A percentile compares a stretch with the other conserved stretches of the same genome.
phyloP scores from a whole-genome alignment of 2,888 invertebrate species.

The Drosophila peninsularis region DNA sequence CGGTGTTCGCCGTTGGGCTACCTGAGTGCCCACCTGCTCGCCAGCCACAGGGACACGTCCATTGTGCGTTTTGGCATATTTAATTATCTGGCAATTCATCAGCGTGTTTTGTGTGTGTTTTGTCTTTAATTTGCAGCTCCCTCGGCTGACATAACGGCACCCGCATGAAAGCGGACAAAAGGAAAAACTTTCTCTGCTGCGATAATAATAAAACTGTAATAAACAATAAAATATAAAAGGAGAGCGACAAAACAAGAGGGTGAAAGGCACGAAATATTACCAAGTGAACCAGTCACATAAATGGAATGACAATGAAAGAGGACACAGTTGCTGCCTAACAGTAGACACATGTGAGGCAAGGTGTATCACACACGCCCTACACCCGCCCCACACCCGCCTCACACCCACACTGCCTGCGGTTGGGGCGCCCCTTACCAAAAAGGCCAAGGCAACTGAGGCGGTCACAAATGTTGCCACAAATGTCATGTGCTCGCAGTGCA shows the following conservation, averaged over 20 bases:
- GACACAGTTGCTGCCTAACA: conserved; percentile 41
- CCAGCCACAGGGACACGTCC: conserved; percentile 17
- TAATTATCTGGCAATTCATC: conserved; percentile 67
- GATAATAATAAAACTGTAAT: conserved; percentile 71
- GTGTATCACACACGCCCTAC: conserved; percentile 20
- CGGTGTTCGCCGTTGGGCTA: conserved; percentile 13
- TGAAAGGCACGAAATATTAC: conserved; percentile 38
- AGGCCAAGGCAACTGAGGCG: conserved; percentile 47
- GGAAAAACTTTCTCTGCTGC: conserved; percentile 20
- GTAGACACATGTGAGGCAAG: conserved; percentile 40
- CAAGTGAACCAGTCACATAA: conserved; percentile 42
- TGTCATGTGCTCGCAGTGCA: conserved; percentile 65
- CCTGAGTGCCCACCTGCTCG: conserved; percentile 1
- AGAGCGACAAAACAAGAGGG: conserved; percentile 2
- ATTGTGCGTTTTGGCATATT: conserved; percentile 55
- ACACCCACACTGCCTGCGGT: conserved; percentile 6
- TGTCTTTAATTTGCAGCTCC: conserved; percentile 48
- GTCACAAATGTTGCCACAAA: conserved; percentile 66
- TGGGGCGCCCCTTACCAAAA: conserved; percentile 12
- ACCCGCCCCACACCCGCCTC: neutral
- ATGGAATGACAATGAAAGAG: conserved; percentile 50
- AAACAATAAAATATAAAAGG: conserved; percentile 63
- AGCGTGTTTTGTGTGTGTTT: conserved; percentile 33
- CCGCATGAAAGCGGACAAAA: conserved; percentile 45
- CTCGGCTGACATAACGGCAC: conserved; percentile 44